A percentile compares a stretch with the other conserved stretches of the same genome.
These are phyloP conservation scores for Gymnorhina tibicen DNA, from an alignment of 2,113 vertebrate genomes.

Conservation along the genomic window DNA sequence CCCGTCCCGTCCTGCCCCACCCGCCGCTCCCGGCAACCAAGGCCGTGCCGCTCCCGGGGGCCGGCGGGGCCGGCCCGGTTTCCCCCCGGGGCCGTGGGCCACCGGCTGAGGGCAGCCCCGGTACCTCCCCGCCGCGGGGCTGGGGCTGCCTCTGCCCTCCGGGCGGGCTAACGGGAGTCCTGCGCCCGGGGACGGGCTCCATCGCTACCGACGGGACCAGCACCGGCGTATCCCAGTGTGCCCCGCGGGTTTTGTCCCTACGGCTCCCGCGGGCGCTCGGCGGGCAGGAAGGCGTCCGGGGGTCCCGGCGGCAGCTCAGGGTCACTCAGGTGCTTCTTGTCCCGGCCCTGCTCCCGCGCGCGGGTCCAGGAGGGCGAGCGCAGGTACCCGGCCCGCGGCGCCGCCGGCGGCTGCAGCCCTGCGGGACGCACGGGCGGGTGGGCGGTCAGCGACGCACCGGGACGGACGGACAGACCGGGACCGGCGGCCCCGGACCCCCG, in stretches of 20 bases:
- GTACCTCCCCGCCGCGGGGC: background rate
- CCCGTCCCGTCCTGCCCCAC: background rate
- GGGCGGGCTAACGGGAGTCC: background rate
- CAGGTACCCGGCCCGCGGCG: conserved; percentile 81
- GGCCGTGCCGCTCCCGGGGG: background rate
- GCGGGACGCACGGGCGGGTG: background rate
- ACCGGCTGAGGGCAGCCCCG: background rate
- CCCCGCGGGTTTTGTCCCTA: background rate
- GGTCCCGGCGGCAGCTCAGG: conserved; percentile 72
- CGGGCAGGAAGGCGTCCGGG: conserved; percentile 79
- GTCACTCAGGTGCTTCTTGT: conserved; percentile 85
- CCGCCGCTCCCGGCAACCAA: background rate
- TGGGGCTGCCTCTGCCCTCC: background rate
- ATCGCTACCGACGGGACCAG: background rate
- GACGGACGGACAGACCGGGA: background rate
- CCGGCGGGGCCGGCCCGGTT: background rate
- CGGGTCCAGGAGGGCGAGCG: conserved; percentile 93
- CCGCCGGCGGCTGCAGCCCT: conserved; percentile 82
- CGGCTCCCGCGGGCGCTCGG: conserved; percentile 84
- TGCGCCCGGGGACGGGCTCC: background rate
- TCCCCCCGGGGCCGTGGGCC: background rate
- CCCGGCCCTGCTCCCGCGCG: conserved; percentile 78
- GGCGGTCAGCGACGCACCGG: background rate
- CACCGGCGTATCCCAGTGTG: background rate
- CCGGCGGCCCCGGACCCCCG: background rate